Conservation (phyloP, 2,888 invertebrate genomes). For the Hydrotaea cyrtoneurina region DNA sequence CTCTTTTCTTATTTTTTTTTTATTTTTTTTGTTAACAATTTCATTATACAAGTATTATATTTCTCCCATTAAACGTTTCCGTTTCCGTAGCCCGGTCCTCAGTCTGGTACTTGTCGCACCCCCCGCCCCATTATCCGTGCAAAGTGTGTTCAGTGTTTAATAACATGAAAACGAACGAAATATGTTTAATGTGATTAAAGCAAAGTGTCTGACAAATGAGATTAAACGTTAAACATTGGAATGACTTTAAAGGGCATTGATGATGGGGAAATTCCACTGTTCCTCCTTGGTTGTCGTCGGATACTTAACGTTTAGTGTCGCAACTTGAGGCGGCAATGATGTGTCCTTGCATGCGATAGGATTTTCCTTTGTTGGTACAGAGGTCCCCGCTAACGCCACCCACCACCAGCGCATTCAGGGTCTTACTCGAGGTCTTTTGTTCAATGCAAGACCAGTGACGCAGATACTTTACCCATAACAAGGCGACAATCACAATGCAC, state of each 20-base stretch:
- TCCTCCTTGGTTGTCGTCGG: neutral
- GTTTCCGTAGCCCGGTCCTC: neutral
- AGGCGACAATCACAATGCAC: neutral
- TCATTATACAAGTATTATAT: neutral
- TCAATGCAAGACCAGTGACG: neutral
- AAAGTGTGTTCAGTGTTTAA: neutral
- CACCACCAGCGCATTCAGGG: neutral
- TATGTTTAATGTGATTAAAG: neutral
- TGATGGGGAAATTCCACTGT: neutral
- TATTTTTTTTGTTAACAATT: neutral
- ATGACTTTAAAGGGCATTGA: neutral
- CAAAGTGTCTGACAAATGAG: neutral
- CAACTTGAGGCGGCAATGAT: no score
- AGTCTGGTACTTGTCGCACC: no score
- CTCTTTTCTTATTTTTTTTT: no score
- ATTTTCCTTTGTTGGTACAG: no score
- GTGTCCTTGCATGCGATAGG: neutral
- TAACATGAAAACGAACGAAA: neutral
- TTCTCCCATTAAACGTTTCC: slow-evolving; percentile 3
- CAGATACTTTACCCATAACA: neutral
- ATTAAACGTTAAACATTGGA: neutral
- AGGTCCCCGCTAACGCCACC: neutral
- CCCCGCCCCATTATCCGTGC: neutral
- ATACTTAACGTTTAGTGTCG: neutral
- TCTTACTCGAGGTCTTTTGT: neutral